Percentiles rank a stretch among this genome's conserved stretches.
phyloP scores from a whole-genome alignment of 2,888 invertebrate species.

The Trichopria drosophilae region DNA sequence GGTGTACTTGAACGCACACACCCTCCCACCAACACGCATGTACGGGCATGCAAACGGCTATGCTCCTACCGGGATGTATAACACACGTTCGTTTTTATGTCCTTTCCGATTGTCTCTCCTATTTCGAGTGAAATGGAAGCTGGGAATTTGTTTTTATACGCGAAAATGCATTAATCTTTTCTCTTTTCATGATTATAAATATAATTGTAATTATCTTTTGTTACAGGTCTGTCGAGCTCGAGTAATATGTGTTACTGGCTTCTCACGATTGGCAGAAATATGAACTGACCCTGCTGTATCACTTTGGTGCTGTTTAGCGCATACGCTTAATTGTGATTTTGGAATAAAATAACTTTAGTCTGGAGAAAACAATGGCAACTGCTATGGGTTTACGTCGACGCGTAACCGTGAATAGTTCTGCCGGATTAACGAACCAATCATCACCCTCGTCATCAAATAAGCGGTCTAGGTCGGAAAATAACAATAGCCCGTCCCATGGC shows the following conservation, averaged over 20 bases:
- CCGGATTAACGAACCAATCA: conserved; percentile 44
- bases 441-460: conserved; percentile 46
- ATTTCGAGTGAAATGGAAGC: too few species aligned
- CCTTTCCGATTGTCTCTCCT: too few species aligned
- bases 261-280: too few species aligned
- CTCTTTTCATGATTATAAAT: too few species aligned
- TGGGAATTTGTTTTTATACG: too few species aligned
- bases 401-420: conserved; percentile 52
- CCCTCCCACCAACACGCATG: neutral
- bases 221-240: too few species aligned
- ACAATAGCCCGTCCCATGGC: conserved; percentile 57
- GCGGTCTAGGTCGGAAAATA: conserved; percentile 55
- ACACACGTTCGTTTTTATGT: conserved; percentile 33
- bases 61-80: conserved; percentile 29
- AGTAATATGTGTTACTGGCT: too few species aligned
- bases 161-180: too few species aligned
- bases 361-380: conserved; percentile 49
- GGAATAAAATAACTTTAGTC: neutral
- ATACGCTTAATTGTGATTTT: too few species aligned
- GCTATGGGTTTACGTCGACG: conserved; percentile 57
- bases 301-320: too few species aligned
- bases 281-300: too few species aligned
- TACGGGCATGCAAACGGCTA: conserved; percentile 13
- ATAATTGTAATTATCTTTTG: too few species aligned
- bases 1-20: conserved; percentile 36